These are phyloP conservation scores for Aphidius ervi DNA, from an alignment of 1,140 invertebrate species.

Conservation along the genomic window DNA sequence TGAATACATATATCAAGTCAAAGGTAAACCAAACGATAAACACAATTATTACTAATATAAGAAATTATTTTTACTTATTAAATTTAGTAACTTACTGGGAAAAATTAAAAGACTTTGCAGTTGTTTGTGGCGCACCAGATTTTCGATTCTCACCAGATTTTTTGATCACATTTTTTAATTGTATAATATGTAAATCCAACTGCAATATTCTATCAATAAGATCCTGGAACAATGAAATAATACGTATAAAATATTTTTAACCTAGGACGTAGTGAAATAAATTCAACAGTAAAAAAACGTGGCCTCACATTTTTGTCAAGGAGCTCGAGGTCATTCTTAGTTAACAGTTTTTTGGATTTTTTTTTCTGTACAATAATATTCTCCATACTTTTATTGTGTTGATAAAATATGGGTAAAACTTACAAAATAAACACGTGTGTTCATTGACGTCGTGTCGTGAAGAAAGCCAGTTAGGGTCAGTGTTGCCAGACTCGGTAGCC, in stretches of 20 bases:
- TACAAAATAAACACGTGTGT: too few species aligned
- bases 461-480: too few species aligned
- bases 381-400: constrained; percentile 21
- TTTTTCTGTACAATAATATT: constrained; percentile 24
- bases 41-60: background rate
- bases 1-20: too few species aligned
- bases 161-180: constrained; percentile 60
- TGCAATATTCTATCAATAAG: constrained; percentile 60
- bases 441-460: too few species aligned
- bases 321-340: constrained; percentile 32
- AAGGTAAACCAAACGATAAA: too few species aligned
- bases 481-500: too few species aligned
- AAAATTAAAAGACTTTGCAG: constrained; percentile 56
- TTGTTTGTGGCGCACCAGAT: constrained; percentile 31
- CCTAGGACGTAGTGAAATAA: background rate
- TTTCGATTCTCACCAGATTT: constrained; percentile 41
- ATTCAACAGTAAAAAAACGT: background rate
- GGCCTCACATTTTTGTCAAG: constrained; percentile 38
- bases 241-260: background rate
- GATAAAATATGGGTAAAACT: too few species aligned
- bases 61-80: constrained; percentile 1
- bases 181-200: constrained; percentile 60
- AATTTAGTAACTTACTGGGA: constrained; percentile 51
- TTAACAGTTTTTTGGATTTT: constrained; percentile 21
- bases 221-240: constrained; percentile 46